These are phyloP conservation scores for Xerus rutilus DNA, from an alignment of 2,797 vertebrate species.

Conservation along the genomic window DNA sequence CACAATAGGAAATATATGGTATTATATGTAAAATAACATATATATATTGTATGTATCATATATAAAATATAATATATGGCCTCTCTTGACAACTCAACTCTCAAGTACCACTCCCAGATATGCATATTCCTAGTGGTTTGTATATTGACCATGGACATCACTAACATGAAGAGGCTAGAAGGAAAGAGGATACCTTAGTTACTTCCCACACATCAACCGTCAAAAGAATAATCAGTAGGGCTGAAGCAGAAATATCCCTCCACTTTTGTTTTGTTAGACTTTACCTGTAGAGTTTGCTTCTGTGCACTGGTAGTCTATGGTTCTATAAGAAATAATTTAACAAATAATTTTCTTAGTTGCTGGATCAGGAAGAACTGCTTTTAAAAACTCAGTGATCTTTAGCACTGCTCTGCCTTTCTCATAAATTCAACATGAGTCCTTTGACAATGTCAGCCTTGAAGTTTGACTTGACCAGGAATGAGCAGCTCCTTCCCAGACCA, in stretches of 20 bases:
- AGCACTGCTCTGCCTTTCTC: not conserved
- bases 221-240: not conserved
- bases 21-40: too few relatives aligned
- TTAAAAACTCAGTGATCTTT: not conserved
- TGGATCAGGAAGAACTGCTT: not conserved
- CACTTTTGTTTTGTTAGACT: not conserved
- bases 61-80: too few relatives aligned
- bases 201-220: not conserved
- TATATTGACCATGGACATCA: not conserved
- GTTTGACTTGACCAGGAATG: not conserved
- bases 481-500: not conserved
- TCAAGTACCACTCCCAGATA: not conserved
- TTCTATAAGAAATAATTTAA: constrained; percentile 46
- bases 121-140: not conserved
- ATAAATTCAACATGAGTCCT: not conserved
- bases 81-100: not conserved
- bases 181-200: not conserved
- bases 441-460: not conserved
- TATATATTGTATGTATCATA: too few relatives aligned
- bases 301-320: constrained; percentile 22
- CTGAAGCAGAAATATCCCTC: not conserved
- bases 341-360: not conserved
- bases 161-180: not conserved
- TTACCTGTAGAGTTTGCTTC: not conserved
- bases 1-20: not conserved